phyloP scores from a whole-genome alignment of 1,140 invertebrate genomes.

The Drosophila malerkotliana region DNA sequence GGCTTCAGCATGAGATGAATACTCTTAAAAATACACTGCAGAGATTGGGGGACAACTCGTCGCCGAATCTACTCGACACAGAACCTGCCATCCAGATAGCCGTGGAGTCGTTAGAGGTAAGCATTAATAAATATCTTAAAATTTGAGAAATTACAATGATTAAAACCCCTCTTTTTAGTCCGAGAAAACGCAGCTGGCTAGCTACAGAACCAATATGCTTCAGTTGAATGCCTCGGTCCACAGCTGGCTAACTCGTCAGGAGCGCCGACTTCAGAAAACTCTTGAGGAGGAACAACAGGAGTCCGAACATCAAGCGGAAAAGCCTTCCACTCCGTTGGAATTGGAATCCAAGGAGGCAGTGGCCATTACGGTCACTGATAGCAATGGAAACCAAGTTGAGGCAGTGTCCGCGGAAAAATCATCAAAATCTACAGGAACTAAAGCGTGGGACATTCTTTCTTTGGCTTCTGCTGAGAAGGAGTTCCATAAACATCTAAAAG shows the following conservation, averaged over 20 bases:
- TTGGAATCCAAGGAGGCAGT: conserved; percentile 17
- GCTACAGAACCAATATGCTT: conserved; percentile 89
- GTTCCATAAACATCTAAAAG: conserved; percentile 86
- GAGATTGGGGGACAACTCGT: conserved; percentile 66
- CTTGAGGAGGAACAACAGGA: conserved; percentile 60
- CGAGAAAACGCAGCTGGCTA: conserved; percentile 88
- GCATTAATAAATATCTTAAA: neutral
- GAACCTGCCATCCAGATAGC: conserved; percentile 81
- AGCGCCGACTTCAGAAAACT: conserved; percentile 76
- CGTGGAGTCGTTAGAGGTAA: conserved; percentile 79
- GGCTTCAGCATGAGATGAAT: conserved; percentile 82
- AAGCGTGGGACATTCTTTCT: conserved; percentile 77
- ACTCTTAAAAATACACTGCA: conserved; percentile 68
- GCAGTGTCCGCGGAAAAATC: conserved; percentile 32
- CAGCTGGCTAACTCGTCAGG: conserved; percentile 87
- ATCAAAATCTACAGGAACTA: conserved; percentile 72
- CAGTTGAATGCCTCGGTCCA: conserved; percentile 91
- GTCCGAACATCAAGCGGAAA: conserved; percentile 63
- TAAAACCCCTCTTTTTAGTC: conserved; percentile 83
- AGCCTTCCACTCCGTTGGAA: conserved; percentile 15
- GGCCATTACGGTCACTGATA: conserved; percentile 69
- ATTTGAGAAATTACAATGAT: neutral
- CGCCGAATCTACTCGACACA: conserved; percentile 75
- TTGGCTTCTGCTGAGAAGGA: conserved; percentile 81
- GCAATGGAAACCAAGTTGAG: conserved; percentile 76